A percentile compares a stretch with the other conserved stretches of the same genome.
Evolutionary conservation across 2,888 invertebrate species (phyloP).

Genomic region (Ferdinandea cuprea): DNA sequence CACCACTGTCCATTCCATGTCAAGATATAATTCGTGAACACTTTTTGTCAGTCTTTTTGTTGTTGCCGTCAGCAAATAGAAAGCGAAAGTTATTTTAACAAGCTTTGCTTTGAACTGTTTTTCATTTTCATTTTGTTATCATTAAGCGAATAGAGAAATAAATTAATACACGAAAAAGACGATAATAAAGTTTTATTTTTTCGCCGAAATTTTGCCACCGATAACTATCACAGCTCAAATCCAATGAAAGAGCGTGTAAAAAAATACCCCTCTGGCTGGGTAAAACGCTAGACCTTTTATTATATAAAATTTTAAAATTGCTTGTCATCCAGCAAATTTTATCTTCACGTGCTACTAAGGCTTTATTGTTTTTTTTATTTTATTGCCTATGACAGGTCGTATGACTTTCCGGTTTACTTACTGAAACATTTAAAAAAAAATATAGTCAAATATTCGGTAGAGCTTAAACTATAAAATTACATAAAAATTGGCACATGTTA

Average conservation of each 20-base stretch:
- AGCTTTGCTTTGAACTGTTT: not conserved
- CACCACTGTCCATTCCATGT: conserved; percentile 14
- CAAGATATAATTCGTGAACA: conserved; percentile 17
- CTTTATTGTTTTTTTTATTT: not conserved
- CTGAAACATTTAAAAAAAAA: not conserved
- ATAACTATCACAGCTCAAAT: not conserved
- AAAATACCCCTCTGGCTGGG: not conserved
- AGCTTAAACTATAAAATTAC: not conserved
- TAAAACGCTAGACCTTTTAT: not conserved
- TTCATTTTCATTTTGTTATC: conserved; percentile 10
- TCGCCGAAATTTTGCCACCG: conserved; percentile 8
- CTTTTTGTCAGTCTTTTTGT: conserved; percentile 17
- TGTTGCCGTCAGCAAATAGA: conserved; percentile 30
- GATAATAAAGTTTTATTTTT: conserved; percentile 24
- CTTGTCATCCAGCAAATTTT: not conserved
- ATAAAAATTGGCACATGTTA: not conserved
- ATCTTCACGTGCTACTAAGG: not conserved
- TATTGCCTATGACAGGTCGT: not conserved
- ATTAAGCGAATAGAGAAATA: conserved; percentile 20
- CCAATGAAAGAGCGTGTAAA: not conserved
- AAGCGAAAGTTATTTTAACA: conserved; percentile 45
- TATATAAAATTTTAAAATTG: not conserved
- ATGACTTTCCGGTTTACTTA: not conserved
- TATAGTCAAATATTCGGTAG: not conserved
- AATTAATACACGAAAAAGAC: conserved; percentile 33